Percentiles rank a stretch among this genome's conserved stretches.
Conservation (phyloP, 2,888 invertebrate species). For the Andrena camellia region DNA sequence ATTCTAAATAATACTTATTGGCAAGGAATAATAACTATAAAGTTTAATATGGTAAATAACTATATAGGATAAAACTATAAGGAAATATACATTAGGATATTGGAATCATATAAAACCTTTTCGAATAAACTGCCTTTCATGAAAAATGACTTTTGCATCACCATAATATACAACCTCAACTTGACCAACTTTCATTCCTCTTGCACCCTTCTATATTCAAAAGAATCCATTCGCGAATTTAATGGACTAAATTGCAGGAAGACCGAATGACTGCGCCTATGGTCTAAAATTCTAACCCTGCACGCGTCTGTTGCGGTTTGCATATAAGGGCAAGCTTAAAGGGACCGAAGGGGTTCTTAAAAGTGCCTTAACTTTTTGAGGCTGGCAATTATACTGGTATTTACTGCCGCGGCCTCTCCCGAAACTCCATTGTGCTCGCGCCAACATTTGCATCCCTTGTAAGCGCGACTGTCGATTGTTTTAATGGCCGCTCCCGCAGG, state of each 20-base stretch:
- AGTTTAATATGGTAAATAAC: no score
- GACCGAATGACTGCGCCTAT: constrained; percentile 10
- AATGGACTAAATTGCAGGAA: not conserved
- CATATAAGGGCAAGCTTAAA: constrained; percentile 58
- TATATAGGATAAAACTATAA: no score
- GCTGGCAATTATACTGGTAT: constrained; percentile 84
- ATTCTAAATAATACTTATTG: no score
- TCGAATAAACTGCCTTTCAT: no score
- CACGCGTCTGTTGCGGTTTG: constrained; percentile 42
- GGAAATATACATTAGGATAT: no score
- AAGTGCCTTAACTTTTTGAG: constrained; percentile 75
- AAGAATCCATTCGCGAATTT: no score
- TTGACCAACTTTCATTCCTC: no score
- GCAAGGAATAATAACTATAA: no score
- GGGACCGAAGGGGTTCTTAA: constrained; percentile 57
- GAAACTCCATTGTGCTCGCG: constrained; percentile 81
- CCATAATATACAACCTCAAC: no score
- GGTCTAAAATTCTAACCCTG: constrained; percentile 37
- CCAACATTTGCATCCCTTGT: constrained; percentile 81
- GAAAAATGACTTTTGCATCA: no score
- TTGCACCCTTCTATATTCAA: no score
- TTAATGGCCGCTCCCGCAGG: constrained; percentile 78
- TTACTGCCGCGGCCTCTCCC: constrained; percentile 80
- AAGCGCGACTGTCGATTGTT: constrained; percentile 81
- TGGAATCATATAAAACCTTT: no score